Evolutionary conservation across 2,797 vertebrate genomes (phyloP).

Genomic region (Squalus acanthias): DNA sequence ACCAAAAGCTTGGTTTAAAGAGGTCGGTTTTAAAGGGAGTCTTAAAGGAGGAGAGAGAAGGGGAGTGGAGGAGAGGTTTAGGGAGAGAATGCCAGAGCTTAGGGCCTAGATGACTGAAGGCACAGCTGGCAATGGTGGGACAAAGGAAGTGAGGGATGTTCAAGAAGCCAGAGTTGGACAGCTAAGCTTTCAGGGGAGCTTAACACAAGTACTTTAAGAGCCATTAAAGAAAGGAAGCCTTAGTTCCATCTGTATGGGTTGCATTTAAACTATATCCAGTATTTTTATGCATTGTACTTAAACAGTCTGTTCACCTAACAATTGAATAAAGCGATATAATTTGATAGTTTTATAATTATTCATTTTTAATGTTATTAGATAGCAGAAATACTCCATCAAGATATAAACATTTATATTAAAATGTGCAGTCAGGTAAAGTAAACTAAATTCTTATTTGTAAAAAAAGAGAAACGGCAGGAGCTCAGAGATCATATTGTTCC

Average conservation of each 20-base stretch:
- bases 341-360: neutral
- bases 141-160: too few species aligned
- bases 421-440: neutral
- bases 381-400: neutral
- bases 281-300: neutral
- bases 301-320: neutral
- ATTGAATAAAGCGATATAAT: neutral
- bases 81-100: too few species aligned
- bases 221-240: neutral
- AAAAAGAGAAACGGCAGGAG: neutral
- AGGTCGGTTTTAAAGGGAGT: too few species aligned
- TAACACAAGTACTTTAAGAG: neutral
- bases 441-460: neutral
- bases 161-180: too few species aligned
- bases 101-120: too few species aligned
- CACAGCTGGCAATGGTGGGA: too few species aligned
- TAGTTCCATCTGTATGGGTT: neutral
- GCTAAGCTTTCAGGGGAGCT: neutral
- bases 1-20: too few species aligned
- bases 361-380: neutral
- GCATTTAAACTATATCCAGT: neutral
- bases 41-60: too few species aligned
- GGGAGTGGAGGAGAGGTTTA: too few species aligned
- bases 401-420: neutral
- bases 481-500: neutral